A percentile compares a stretch with the other conserved stretches of the same genome.
phyloP scores from a whole-genome alignment of 2,797 vertebrate species.

The Tauraco hartlaubi region DNA sequence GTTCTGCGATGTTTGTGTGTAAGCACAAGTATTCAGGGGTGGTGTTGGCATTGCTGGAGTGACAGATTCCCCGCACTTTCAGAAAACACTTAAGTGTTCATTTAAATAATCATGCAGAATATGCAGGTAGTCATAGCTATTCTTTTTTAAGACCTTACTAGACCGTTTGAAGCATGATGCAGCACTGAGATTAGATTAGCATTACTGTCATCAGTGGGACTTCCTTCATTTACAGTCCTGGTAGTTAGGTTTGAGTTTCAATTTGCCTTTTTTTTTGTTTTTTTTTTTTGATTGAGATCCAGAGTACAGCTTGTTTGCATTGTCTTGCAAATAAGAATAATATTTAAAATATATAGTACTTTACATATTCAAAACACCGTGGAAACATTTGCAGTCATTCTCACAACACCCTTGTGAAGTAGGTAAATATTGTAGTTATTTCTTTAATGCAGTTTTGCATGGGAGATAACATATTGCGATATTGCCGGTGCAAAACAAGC shows the following conservation, averaged over 20 bases:
- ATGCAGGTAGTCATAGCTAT: not conserved
- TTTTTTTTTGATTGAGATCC: not conserved
- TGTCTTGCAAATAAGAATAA: conserved; percentile 2
- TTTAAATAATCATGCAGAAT: not conserved
- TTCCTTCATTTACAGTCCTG: rapidly evolving
- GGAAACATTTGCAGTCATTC: not conserved
- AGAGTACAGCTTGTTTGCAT: not conserved
- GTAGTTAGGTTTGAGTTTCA: not conserved
- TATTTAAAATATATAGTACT: conserved; percentile 12
- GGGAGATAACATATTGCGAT: not conserved
- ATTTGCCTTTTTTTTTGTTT: not conserved
- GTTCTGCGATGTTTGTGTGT: not conserved
- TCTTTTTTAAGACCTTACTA: not conserved
- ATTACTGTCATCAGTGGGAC: not conserved
- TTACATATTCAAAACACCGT: conserved; percentile 13
- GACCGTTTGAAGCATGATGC: not conserved
- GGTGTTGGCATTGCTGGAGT: not conserved
- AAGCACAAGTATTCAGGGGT: not conserved
- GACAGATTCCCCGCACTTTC: not conserved
- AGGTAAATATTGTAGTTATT: not conserved
- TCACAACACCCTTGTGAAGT: not conserved
- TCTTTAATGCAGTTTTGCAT: conserved; percentile 6
- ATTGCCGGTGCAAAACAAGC: not conserved
- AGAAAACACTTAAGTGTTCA: not conserved
- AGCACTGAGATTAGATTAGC: not conserved